Evolutionary conservation across 2,113 vertebrate genomes (phyloP), one percentile per base, ranked within the genome.

Genomic region (Plecturocebus donacophilus): DNA sequence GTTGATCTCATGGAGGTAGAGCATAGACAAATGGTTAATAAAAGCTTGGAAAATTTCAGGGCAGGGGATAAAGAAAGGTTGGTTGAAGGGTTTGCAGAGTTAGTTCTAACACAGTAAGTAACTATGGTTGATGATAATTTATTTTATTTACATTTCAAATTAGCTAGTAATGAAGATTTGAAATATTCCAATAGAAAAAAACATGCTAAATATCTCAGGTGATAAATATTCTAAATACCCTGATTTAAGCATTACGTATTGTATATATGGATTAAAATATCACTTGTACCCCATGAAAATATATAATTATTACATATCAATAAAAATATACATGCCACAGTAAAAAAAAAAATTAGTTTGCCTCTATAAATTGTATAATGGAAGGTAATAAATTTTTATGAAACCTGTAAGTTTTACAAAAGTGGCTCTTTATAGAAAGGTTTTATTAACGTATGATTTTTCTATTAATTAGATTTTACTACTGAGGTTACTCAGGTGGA

Each of bases 381-480:
- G 35, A 87, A 61, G 27, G 20, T 87, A 90, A 75, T 6, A 21
- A 95, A 75, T 45, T 61, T 94, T 45, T 35, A 5, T 52, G 17
- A 52, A 52, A 64, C 38, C 17, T 23, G 13, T 11, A 80, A 58
- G 7, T 84, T 90, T 95, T 90, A 45, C 19, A 32, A 10, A 4
- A 84, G 54, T 84, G 40, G 11, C 32, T 93, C 35, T 90, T 84
- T 42, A 83, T 23, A 94, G 85, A 90, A 87, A 75, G 19, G 1
- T 2, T 40, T 83, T 75, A 38, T 90, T 91, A 54, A 70, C 61
- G 4, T 64, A 70, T 75, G 54, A 90, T 93, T 96, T 90, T 90
- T 30, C 84, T 52, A 90, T 68, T 77, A 88, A 47, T 84, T 86
- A 61, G 16, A 27, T 58, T 89, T 93, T 75, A 70, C 40, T 79